A percentile compares a stretch with the other conserved stretches of the same genome.
phyloP scores from a whole-genome alignment of 1,140 invertebrate genomes.

The Atta colombica region DNA sequence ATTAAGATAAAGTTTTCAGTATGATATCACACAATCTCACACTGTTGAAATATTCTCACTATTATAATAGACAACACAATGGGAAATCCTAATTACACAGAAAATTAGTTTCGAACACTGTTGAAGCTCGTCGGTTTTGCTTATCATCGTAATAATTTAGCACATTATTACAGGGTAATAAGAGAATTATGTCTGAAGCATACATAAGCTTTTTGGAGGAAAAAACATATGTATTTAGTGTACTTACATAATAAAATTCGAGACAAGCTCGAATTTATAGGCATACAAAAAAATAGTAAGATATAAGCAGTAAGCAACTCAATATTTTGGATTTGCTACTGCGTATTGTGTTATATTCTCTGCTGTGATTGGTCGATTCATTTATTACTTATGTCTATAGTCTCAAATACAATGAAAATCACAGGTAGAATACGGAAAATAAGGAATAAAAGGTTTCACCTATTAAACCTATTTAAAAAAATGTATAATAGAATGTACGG shows the following conservation, averaged over 20 bases:
- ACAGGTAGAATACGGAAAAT: no score
- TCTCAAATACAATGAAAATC: no score
- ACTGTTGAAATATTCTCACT: not conserved
- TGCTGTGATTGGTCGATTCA: no score
- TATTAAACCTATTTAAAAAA: no score
- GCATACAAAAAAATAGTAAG: no score
- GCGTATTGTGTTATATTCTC: no score
- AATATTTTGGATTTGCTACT: no score
- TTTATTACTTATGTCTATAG: no score
- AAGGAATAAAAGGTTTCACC: no score
- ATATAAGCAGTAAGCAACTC: no score
- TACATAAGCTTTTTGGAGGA: not conserved
- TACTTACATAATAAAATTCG: not conserved
- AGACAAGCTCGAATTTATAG: not conserved
- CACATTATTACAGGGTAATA: not conserved
- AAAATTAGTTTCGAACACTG: constrained; percentile 17
- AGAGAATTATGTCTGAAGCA: not conserved
- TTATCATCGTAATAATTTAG: not conserved
- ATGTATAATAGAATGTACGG: no score
- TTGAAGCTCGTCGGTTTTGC: not conserved
- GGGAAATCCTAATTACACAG: constrained; percentile 7
- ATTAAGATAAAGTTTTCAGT: not conserved
- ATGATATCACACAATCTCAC: not conserved
- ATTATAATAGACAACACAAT: constrained; percentile 28
- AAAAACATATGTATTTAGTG: not conserved